Conservation (phyloP, 2,797 vertebrate genomes). For the Pangasius krempfi region DNA sequence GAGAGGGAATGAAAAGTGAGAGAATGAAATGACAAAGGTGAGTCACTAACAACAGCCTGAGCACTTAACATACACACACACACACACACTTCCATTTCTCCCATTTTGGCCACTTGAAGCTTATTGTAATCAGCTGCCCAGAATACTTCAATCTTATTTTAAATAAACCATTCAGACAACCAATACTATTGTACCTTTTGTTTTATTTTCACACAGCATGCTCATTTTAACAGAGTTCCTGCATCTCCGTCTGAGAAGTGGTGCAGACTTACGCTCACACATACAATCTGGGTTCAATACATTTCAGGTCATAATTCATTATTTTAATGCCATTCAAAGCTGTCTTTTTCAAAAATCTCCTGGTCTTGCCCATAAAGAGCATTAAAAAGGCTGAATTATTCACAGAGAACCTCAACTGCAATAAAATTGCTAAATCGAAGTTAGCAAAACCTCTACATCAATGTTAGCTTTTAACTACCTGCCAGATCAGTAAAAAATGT, state of each 20-base stretch:
- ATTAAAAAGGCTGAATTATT: not conserved
- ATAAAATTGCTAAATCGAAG: not conserved
- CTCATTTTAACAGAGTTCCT: not conserved
- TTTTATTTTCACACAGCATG: not conserved
- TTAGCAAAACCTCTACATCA: not conserved
- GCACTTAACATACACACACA: not conserved
- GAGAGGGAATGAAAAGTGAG: not conserved
- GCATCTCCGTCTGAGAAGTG: not conserved
- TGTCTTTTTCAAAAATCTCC: not conserved
- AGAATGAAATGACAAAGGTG: not conserved
- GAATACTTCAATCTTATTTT: not conserved
- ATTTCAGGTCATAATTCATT: not conserved
- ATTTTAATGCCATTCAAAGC: not conserved
- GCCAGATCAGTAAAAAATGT: not conserved
- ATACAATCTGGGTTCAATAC: not conserved
- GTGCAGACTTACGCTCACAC: not conserved
- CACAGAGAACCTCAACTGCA: not conserved
- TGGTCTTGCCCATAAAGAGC: not conserved
- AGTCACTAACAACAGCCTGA: not conserved
- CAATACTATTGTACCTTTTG: not conserved
- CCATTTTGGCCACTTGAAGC: no score
- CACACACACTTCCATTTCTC: not conserved
- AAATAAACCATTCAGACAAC: not conserved
- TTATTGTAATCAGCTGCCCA: not conserved
- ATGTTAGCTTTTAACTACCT: not conserved